A percentile compares a stretch with the other conserved stretches of the same genome.
These are phyloP conservation scores for Drosophila imparisetae DNA, from an alignment of 2,888 invertebrate genomes.

Conservation along the genomic window DNA sequence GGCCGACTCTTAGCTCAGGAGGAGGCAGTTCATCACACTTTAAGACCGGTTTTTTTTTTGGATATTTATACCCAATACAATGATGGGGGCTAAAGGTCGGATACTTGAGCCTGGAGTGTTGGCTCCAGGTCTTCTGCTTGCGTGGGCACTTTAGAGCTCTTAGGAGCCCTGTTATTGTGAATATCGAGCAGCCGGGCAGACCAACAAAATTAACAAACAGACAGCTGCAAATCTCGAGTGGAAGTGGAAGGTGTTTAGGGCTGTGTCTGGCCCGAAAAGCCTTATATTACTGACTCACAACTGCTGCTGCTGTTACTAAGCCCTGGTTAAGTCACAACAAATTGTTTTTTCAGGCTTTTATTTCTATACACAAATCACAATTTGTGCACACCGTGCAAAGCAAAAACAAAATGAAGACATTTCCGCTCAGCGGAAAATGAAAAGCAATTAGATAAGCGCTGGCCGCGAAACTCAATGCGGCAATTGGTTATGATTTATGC, in stretches of 20 bases:
- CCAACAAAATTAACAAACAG: conserved; percentile 16
- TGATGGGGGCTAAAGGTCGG: conserved; percentile 46
- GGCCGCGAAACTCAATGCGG: conserved; percentile 51
- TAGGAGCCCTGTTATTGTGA: conserved; percentile 68
- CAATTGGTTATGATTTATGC: conserved; percentile 58
- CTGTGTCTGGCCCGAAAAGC: conserved; percentile 32
- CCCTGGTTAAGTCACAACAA: conserved; percentile 60
- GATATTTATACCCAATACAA: conserved; percentile 23
- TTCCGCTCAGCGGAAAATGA: conserved; percentile 49
- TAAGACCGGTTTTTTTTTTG: conserved; percentile 7
- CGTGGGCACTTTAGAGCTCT: conserved; percentile 72
- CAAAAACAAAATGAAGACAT: conserved; percentile 51
- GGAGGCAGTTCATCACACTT: conserved; percentile 67
- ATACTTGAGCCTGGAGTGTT: conserved; percentile 53
- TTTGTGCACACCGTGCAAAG: conserved; percentile 61
- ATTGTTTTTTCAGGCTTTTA: conserved; percentile 62
- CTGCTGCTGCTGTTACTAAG: conserved; percentile 1
- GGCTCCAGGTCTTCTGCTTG: conserved; percentile 43
- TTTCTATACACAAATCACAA: conserved; percentile 57
- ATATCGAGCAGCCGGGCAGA: conserved; percentile 58
- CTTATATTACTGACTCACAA: conserved; percentile 20
- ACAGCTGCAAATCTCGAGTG: conserved; percentile 39
- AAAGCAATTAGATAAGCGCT: conserved; percentile 75
- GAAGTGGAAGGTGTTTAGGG: conserved; percentile 49
- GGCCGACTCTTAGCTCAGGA: conserved; percentile 28